phyloP scores from a whole-genome alignment of 2,113 vertebrate species.

The Leucoraja erinaceus region DNA sequence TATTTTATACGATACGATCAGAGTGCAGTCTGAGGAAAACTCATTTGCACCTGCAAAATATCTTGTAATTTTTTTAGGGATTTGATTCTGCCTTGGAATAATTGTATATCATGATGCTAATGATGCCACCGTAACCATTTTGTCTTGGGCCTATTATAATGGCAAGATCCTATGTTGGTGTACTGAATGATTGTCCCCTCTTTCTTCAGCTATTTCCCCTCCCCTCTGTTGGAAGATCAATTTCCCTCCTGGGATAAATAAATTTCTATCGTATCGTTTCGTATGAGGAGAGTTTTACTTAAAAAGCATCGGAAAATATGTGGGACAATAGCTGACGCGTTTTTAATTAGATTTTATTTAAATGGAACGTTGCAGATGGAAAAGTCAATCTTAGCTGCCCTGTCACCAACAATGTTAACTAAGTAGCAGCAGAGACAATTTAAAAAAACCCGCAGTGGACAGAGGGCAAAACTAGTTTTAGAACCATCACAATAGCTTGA shows the following conservation, averaged over 20 bases:
- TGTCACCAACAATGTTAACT: background rate
- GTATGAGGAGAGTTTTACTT: background rate
- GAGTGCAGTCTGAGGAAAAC: background rate
- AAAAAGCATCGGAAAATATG: background rate
- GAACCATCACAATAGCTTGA: background rate
- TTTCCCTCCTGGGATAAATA: no score
- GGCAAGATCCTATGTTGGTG: background rate
- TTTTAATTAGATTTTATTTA: conserved; percentile 1
- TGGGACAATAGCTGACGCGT: background rate
- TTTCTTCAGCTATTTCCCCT: background rate
- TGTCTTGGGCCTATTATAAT: background rate
- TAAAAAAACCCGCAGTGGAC: background rate
- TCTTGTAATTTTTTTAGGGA: background rate
- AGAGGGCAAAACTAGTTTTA: background rate
- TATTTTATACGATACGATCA: background rate
- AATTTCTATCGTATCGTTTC: background rate
- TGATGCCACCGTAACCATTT: no score
- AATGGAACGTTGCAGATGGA: background rate
- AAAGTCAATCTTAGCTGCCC: background rate
- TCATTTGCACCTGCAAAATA: background rate
- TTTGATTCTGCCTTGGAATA: background rate
- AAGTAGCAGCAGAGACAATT: background rate
- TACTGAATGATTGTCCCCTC: background rate
- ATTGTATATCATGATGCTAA: background rate
- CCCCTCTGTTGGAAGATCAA: no score